Conservation (phyloP, 2,888 invertebrate genomes). For the Doris montereyensis region DNA sequence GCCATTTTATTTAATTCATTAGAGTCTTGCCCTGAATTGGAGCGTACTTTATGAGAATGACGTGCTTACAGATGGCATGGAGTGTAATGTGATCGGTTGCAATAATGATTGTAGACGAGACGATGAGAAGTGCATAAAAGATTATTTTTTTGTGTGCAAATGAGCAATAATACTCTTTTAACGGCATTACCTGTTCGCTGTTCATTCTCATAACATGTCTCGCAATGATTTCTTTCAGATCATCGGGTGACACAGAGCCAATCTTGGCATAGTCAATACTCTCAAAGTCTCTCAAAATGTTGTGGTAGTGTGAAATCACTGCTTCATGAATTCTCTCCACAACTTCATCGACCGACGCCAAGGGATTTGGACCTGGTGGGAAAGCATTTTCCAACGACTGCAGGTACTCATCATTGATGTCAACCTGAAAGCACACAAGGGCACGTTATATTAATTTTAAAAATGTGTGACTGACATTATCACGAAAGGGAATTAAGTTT, state of each 20-base stretch:
- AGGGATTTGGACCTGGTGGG: conserved; percentile 44
- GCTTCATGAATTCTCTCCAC: conserved; percentile 61
- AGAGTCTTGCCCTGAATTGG: too few species aligned
- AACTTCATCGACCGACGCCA: conserved; percentile 59
- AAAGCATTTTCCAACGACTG: conserved; percentile 28
- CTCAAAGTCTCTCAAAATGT: conserved; percentile 57
- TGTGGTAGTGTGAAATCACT: conserved; percentile 58
- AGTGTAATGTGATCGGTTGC: too few species aligned
- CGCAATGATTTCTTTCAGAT: conserved; percentile 57
- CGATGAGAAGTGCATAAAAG: too few species aligned
- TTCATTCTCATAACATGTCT: conserved; percentile 59
- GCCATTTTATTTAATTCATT: too few species aligned
- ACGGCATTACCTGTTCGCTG: conserved; percentile 69
- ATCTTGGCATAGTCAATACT: conserved; percentile 68
- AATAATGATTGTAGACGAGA: too few species aligned
- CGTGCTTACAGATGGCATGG: too few species aligned
- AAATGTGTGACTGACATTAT: too few species aligned
- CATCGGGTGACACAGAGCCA: conserved; percentile 63
- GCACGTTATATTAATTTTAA: too few species aligned
- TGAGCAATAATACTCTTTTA: background rate
- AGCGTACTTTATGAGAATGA: too few species aligned
- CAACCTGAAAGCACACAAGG: too few species aligned
- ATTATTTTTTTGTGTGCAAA: too few species aligned
- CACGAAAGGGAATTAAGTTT: too few species aligned
- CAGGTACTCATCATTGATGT: conserved; percentile 27